phyloP scores from a whole-genome alignment of 2,888 invertebrate species.

The Tiliacea aurago region DNA sequence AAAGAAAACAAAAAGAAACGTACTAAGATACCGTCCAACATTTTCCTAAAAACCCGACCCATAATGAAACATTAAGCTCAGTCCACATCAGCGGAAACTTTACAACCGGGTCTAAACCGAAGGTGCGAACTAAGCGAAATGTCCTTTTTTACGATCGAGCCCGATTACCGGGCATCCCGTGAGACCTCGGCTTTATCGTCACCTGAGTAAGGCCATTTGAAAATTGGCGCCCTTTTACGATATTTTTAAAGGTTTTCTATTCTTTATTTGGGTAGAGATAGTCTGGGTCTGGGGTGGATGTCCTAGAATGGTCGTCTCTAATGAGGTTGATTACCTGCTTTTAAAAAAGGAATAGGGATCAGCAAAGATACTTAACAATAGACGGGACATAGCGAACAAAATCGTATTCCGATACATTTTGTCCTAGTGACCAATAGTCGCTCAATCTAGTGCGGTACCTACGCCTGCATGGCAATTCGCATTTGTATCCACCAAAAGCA shows the following conservation, averaged over 20 bases:
- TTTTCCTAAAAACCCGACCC: slow-evolving; percentile 25
- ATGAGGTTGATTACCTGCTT: slow-evolving; percentile 31
- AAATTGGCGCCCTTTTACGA: slow-evolving; percentile 70
- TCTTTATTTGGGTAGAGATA: slow-evolving; percentile 44
- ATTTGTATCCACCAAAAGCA: too few relatives aligned
- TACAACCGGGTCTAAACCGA: slow-evolving; percentile 63
- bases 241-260: slow-evolving; percentile 53
- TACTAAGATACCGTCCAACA: neutral
- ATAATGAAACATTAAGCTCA: slow-evolving; percentile 63
- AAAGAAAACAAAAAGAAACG: neutral
- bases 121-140: slow-evolving; percentile 78
- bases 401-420: too few relatives aligned
- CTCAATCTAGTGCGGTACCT: too few relatives aligned
- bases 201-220: slow-evolving; percentile 87
- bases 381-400: too few relatives aligned
- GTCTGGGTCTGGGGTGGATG: slow-evolving; percentile 25
- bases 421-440: too few relatives aligned
- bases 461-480: too few relatives aligned
- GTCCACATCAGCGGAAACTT: slow-evolving; percentile 67
- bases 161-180: slow-evolving; percentile 76
- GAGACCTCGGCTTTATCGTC: slow-evolving; percentile 83
- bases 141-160: slow-evolving; percentile 83
- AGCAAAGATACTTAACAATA: too few relatives aligned
- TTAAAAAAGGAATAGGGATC: slow-evolving; percentile 25
- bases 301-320: slow-evolving; percentile 11